Percentiles rank a stretch among this genome's conserved stretches.
phyloP scores from a whole-genome alignment of 2,113 vertebrate genomes.

The Vidua chalybeata region DNA sequence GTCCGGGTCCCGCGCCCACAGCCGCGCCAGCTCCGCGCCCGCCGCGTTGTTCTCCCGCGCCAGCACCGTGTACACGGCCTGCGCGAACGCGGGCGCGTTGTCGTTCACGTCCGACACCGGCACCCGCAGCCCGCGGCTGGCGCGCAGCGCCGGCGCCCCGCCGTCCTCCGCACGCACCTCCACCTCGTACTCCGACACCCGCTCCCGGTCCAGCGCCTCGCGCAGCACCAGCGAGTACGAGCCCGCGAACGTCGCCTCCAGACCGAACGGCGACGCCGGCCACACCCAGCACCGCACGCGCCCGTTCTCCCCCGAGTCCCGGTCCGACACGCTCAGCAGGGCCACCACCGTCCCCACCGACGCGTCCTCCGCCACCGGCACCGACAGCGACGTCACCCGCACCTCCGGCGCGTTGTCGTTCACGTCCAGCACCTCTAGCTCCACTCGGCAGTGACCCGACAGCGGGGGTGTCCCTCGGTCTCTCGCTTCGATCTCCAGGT shows the following conservation, averaged over 20 bases:
- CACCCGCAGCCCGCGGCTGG: not conserved
- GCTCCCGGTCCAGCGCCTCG: slow-evolving; percentile 77
- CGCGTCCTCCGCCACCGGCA: slow-evolving; percentile 77
- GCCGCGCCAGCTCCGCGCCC: slow-evolving; percentile 67
- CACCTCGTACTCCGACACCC: slow-evolving; percentile 63
- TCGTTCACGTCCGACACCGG: slow-evolving; percentile 72
- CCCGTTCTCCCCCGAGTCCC: slow-evolving; percentile 78
- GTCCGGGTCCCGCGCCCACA: slow-evolving; percentile 72
- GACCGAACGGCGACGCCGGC: slow-evolving; percentile 33
- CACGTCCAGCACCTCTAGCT: no score
- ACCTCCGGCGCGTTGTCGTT: not conserved
- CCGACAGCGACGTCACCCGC: slow-evolving; percentile 75
- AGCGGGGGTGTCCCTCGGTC: no score
- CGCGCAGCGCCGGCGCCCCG: slow-evolving; percentile 61
- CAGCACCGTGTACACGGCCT: slow-evolving; percentile 71
- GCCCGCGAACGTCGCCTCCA: slow-evolving; percentile 38
- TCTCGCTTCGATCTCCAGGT: no score
- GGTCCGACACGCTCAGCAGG: slow-evolving; percentile 82
- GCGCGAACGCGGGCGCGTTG: slow-evolving; percentile 68
- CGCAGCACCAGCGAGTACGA: slow-evolving; percentile 67
- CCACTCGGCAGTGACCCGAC: no score
- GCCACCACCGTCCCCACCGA: slow-evolving; percentile 79
- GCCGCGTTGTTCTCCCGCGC: slow-evolving; percentile 66
- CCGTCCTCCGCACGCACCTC: slow-evolving; percentile 71
- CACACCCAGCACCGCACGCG: slow-evolving; percentile 61